These are phyloP conservation scores for Sinosuthora webbiana DNA, from an alignment of 2,113 vertebrate species.

Conservation along the genomic window DNA sequence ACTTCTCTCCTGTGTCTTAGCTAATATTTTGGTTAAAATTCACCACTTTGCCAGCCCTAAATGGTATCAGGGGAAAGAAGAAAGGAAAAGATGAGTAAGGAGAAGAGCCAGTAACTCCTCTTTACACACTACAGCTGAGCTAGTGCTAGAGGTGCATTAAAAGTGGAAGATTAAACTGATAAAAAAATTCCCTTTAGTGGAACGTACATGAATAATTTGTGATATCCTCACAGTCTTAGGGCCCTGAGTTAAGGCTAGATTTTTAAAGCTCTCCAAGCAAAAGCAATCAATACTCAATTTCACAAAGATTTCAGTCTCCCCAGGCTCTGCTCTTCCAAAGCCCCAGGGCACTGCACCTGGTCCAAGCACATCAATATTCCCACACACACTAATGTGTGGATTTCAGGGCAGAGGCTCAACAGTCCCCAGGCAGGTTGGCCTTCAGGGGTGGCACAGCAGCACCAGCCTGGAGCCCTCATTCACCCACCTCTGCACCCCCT, in stretches of 20 bases:
- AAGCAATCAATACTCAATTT: conserved; percentile 62
- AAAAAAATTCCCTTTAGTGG: neutral
- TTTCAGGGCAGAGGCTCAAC: neutral
- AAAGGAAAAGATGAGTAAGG: neutral
- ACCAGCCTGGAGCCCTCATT: neutral
- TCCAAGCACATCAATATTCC: neutral
- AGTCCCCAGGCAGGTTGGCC: neutral
- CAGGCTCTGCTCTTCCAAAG: neutral
- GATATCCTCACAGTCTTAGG: neutral
- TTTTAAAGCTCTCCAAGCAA: conserved; percentile 5
- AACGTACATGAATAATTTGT: neutral
- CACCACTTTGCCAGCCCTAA: neutral
- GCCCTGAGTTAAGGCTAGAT: neutral
- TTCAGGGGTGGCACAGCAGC: neutral
- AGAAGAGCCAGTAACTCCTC: neutral
- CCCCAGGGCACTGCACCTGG: neutral
- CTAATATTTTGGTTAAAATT: neutral
- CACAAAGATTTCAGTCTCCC: neutral
- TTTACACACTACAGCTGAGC: neutral
- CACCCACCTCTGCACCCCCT: neutral
- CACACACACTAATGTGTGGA: neutral
- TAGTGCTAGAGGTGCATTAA: neutral
- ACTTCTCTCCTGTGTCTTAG: neutral
- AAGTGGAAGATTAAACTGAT: neutral
- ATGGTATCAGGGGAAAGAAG: neutral